A percentile compares a stretch with the other conserved stretches of the same genome.
phyloP scores from a whole-genome alignment of 2,888 invertebrate species.

The Drosophila subsilvestris region DNA sequence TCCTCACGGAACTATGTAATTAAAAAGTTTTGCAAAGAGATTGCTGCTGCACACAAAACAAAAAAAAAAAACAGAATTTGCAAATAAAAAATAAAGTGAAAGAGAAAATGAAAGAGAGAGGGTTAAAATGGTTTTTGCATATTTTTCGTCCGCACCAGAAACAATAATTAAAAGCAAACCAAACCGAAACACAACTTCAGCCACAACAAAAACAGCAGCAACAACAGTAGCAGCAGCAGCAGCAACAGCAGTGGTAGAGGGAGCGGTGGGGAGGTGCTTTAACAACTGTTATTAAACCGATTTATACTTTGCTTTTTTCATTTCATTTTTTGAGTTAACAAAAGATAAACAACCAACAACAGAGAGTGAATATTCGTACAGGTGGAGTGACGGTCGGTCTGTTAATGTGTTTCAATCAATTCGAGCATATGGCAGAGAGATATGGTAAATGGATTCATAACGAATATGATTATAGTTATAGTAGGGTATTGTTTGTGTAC shows the following conservation, averaged over 20 bases:
- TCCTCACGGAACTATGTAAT: slow-evolving; percentile 58
- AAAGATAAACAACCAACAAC: slow-evolving; percentile 6
- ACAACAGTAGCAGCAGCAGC: slow-evolving; percentile 2
- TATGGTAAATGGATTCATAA: not conserved
- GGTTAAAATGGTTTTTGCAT: slow-evolving; percentile 30
- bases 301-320: slow-evolving; percentile 14
- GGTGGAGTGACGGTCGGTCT: not conserved
- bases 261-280: not conserved
- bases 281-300: slow-evolving; percentile 41
- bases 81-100: slow-evolving; percentile 6
- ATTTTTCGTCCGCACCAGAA: slow-evolving; percentile 43
- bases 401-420: slow-evolving; percentile 44
- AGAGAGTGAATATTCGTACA: not conserved
- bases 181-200: not conserved
- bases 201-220: not conserved
- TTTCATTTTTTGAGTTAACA: slow-evolving; percentile 9
- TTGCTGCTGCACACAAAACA: slow-evolving; percentile 27
- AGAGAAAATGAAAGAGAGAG: not conserved
- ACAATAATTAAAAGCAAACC: slow-evolving; percentile 57
- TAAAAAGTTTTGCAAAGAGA: slow-evolving; percentile 64
- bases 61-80: not conserved
- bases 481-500: not conserved
- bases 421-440: slow-evolving; percentile 16
- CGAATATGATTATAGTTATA: slow-evolving; percentile 5
- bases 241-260: too few relatives aligned